These are phyloP conservation scores for Aplidium turbinatum DNA, from an alignment of 23 tunicate species.

Conservation along the genomic window DNA sequence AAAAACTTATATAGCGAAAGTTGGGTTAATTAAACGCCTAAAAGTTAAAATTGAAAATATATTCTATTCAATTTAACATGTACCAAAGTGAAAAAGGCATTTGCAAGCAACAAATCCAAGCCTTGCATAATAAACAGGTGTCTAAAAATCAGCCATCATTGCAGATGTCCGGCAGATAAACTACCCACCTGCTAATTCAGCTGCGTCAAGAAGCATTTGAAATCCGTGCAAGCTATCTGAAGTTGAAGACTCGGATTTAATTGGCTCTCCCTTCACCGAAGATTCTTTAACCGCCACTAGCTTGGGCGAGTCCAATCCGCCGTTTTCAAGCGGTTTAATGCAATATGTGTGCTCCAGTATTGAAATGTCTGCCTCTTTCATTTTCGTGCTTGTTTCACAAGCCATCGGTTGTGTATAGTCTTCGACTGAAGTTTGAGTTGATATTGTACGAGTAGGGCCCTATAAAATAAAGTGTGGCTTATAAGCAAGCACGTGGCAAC, in stretches of 20 bases:
- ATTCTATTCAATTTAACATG: no score
- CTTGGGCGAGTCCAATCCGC: not conserved
- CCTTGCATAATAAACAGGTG: no score
- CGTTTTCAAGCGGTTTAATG: constrained; percentile 2
- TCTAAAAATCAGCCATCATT: no score
- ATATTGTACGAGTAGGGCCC: constrained; percentile 1
- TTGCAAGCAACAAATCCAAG: no score
- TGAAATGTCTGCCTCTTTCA: constrained; percentile 1
- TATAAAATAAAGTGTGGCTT: no score
- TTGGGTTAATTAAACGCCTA: no score
- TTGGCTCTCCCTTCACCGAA: not conserved
- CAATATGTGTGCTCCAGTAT: not conserved
- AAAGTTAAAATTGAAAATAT: no score
- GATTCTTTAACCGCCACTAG: not conserved
- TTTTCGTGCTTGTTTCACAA: constrained; percentile 10
- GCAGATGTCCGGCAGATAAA: no score
- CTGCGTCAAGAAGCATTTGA: constrained; percentile 60
- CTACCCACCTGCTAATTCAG: constrained; percentile 39
- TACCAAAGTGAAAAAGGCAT: no score
- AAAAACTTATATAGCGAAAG: no score
- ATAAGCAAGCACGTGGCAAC: no score
- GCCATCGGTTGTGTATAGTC: constrained; percentile 24
- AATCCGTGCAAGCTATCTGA: constrained; percentile 18
- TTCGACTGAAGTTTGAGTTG: constrained; percentile 10
- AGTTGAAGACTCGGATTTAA: not conserved